Conservation (phyloP, 1,140 invertebrate species). For the Drosophila rufa region DNA sequence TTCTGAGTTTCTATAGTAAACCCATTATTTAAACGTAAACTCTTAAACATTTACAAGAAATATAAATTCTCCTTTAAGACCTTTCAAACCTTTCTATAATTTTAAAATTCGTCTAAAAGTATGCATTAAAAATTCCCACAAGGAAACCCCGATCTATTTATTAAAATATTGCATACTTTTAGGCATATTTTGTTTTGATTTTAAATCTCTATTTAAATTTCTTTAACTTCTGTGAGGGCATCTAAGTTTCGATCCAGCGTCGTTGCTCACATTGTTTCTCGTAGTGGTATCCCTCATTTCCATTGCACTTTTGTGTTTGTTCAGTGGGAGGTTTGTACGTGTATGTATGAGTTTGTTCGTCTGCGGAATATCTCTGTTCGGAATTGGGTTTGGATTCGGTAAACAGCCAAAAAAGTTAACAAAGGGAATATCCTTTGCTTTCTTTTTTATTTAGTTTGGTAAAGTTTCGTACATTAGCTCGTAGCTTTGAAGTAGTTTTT, state of each 20-base stretch:
- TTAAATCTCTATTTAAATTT: neutral
- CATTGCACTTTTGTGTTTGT: conserved; percentile 57
- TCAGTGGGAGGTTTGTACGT: conserved; percentile 36
- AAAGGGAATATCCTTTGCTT: neutral
- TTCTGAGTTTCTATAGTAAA: neutral
- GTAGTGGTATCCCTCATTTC: conserved; percentile 53
- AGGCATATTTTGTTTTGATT: neutral
- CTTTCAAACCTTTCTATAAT: neutral
- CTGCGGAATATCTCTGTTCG: conserved; percentile 10
- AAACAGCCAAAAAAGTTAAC: conserved; percentile 14
- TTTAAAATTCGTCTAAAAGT: neutral
- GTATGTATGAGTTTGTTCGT: conserved; percentile 29
- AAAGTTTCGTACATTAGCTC: conserved; percentile 35
- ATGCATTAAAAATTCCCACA: neutral
- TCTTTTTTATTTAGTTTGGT: neutral
- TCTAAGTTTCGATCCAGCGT: neutral
- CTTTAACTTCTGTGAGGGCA: conserved; percentile 21
- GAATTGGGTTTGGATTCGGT: conserved; percentile 31
- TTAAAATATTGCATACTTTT: too few relatives aligned
- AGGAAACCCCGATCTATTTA: too few relatives aligned
- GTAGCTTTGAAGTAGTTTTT: conserved; percentile 50
- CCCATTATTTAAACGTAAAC: too few relatives aligned
- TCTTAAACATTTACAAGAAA: neutral
- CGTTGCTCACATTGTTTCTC: conserved; percentile 23
- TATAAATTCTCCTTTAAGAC: too few relatives aligned